phyloP scores from a whole-genome alignment of 2,888 invertebrate genomes.

The Chromoteleia sp. region DNA sequence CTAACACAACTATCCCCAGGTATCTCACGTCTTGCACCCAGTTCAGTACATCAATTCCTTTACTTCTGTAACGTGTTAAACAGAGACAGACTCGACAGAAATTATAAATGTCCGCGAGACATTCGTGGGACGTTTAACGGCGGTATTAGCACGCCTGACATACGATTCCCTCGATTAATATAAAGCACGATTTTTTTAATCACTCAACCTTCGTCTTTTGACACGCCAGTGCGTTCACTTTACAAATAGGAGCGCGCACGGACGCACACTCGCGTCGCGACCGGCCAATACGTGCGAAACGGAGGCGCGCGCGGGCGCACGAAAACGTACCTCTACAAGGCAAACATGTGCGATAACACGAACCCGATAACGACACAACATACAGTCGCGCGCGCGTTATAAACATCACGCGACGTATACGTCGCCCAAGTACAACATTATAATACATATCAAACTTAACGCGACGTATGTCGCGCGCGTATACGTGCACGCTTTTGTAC shows the following conservation, averaged over 20 bases:
- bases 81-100: constrained; percentile 22
- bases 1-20: constrained; percentile 3
- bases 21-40: constrained; percentile 22
- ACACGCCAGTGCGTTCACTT: constrained; percentile 51
- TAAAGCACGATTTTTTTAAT: constrained; percentile 44
- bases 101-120: constrained; percentile 25
- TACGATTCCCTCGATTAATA: constrained; percentile 38
- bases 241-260: constrained; percentile 52
- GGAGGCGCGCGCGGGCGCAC: constrained; percentile 42
- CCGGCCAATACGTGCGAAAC: constrained; percentile 23
- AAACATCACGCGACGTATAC: constrained; percentile 67
- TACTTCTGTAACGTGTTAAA: constrained; percentile 25
- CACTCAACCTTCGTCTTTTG: constrained; percentile 58
- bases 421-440: constrained; percentile 51
- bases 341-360: constrained; percentile 68
- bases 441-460: constrained; percentile 53
- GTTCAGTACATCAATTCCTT: constrained; percentile 39
- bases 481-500: neutral
- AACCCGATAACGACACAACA: constrained; percentile 62
- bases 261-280: constrained; percentile 24
- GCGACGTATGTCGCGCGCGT: constrained; percentile 34
- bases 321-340: constrained; percentile 61
- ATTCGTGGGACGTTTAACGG: constrained; percentile 27
- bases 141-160: constrained; percentile 29
- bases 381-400: constrained; percentile 65